phyloP scores from a whole-genome alignment of 92 coral and sea anemone species.

The Micromussa lordhowensis region DNA sequence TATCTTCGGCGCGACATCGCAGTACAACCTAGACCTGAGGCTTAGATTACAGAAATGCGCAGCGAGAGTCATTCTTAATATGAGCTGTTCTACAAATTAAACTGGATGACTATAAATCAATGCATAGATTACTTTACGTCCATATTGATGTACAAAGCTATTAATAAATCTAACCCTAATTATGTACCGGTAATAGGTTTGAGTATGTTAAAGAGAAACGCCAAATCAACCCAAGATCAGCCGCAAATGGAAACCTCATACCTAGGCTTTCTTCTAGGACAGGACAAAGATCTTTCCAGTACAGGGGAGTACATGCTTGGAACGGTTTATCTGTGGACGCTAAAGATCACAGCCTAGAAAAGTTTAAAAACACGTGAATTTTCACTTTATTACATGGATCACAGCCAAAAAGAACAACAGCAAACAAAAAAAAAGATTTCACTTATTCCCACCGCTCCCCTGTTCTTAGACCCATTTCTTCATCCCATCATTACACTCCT shows the following conservation, averaged over 20 bases:
- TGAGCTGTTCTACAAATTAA: not conserved
- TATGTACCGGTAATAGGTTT: no score
- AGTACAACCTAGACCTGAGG: not conserved
- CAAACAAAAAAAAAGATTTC: no score
- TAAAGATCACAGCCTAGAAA: not conserved
- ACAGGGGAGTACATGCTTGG: constrained; percentile 6
- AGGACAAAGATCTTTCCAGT: constrained; percentile 8
- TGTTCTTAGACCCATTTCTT: no score
- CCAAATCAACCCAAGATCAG: not conserved
- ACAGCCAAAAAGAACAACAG: no score
- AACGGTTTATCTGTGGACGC: constrained; percentile 11
- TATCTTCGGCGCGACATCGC: not conserved
- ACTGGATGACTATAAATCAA: no score
- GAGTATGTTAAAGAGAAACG: not conserved
- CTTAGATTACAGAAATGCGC: not conserved
- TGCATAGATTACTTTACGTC: no score
- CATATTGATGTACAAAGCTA: no score
- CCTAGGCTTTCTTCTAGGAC: constrained; percentile 1
- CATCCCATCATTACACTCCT: no score
- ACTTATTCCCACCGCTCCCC: no score
- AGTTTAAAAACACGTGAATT: no score
- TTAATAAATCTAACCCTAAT: no score
- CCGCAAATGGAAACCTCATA: not conserved
- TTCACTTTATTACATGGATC: no score
- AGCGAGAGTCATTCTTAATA: not conserved